Conservation (phyloP, 30 jellyfish, hydroid and myxozoan species). For the Aurelia sp. region DNA sequence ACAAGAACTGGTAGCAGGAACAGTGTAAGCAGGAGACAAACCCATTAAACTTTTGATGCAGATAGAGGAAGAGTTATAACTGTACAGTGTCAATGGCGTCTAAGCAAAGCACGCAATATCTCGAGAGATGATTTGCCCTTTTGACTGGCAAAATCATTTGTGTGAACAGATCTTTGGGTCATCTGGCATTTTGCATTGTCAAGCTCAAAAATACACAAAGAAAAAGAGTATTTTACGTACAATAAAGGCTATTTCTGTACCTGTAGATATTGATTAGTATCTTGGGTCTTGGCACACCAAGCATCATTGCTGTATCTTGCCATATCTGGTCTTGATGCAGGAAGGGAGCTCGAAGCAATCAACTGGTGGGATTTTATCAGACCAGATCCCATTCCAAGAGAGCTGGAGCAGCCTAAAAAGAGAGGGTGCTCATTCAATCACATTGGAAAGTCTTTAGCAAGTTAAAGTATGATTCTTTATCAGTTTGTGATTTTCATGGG, state of each 20-base stretch:
- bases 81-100: no score
- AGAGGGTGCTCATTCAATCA: neutral
- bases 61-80: no score
- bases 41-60: no score
- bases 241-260: neutral
- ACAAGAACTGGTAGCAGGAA: no score
- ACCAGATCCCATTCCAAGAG: conserved; percentile 71
- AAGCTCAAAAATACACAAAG: neutral
- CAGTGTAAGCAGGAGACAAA: no score
- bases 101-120: no score
- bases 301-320: conserved; percentile 61
- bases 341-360: conserved; percentile 67
- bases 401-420: conserved; percentile 61
- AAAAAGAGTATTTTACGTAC: neutral
- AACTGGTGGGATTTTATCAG: conserved; percentile 63
- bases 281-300: conserved; percentile 74
- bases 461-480: no score
- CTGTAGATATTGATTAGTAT: conserved; percentile 57
- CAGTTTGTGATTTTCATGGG: no score
- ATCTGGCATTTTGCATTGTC: neutral
- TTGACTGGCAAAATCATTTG: no score
- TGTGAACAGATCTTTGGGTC: no score
- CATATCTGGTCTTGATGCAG: conserved; percentile 71
- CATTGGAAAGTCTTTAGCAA: no score
- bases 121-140: no score